Evolutionary conservation across 2,113 vertebrate species (phyloP).

Genomic region (Gracilinanus agilis): DNA sequence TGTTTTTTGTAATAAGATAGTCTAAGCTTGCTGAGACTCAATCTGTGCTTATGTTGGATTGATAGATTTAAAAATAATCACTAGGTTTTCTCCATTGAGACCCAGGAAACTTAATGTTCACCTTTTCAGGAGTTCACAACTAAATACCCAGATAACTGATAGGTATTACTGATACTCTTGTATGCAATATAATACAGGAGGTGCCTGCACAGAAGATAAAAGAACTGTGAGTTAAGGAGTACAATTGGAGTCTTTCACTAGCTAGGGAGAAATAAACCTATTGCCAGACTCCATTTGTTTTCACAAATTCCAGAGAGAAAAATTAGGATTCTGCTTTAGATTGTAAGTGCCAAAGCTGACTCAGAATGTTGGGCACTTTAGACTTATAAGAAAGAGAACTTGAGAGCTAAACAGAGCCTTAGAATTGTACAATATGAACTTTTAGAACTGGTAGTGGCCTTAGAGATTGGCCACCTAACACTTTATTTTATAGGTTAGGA

Average conservation of each 20-base stretch:
- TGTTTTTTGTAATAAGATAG: neutral
- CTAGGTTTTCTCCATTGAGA: neutral
- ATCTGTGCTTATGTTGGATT: neutral
- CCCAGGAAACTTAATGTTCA: rapidly evolving
- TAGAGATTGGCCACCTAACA: neutral
- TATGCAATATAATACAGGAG: neutral
- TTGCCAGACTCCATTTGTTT: neutral
- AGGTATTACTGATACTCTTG: constrained; percentile 4
- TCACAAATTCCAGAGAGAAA: constrained; percentile 26
- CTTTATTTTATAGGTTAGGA: neutral
- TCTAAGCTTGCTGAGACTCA: neutral
- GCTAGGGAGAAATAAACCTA: neutral
- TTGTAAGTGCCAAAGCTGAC: neutral
- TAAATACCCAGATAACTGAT: neutral
- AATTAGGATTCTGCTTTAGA: neutral
- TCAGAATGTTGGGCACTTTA: neutral
- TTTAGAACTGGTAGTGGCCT: neutral
- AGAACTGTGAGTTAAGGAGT: neutral
- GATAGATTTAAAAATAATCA: neutral
- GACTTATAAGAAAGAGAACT: constrained; percentile 16
- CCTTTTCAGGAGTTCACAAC: constrained; percentile 26
- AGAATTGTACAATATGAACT: neutral
- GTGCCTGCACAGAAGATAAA: neutral
- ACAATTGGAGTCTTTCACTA: neutral
- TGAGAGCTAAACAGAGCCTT: neutral